phyloP scores from a whole-genome alignment of 2,797 vertebrate genomes.

The Thalassophryne amazonica region DNA sequence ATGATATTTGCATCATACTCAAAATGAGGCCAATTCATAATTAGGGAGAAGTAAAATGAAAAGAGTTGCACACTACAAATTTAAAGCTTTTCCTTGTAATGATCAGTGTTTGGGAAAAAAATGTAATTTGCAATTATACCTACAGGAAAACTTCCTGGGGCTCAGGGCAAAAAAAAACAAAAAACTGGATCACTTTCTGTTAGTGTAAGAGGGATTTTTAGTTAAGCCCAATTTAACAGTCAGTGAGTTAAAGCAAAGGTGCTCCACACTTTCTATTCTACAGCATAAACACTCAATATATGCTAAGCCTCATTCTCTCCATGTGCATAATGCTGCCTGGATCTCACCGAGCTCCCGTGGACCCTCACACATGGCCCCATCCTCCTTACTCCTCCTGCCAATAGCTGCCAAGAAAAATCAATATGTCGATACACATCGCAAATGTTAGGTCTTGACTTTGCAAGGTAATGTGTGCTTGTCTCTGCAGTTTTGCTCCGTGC shows the following conservation, averaged over 20 bases:
- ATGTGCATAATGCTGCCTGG: slow-evolving; percentile 75
- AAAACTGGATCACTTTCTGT: slow-evolving; percentile 54
- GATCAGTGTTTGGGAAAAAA: too few species aligned
- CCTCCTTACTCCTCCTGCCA: slow-evolving; percentile 69
- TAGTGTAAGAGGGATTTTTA: slow-evolving; percentile 74
- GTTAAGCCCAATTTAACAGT: slow-evolving; percentile 76
- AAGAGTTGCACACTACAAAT: too few species aligned
- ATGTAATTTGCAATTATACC: slow-evolving; percentile 3
- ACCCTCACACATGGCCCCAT: slow-evolving; percentile 60
- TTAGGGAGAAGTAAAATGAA: too few species aligned
- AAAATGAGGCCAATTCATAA: too few species aligned
- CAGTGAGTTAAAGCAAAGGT: slow-evolving; percentile 77
- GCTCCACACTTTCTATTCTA: slow-evolving; percentile 76
- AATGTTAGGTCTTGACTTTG: slow-evolving; percentile 80
- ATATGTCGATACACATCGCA: slow-evolving; percentile 78
- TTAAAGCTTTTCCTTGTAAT: too few species aligned
- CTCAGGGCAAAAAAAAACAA: background rate
- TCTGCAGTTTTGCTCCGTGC: slow-evolving; percentile 67
- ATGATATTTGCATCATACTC: too few species aligned
- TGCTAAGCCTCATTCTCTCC: slow-evolving; percentile 78
- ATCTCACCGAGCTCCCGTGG: slow-evolving; percentile 60
- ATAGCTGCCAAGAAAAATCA: slow-evolving; percentile 78
- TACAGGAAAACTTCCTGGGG: slow-evolving; percentile 23
- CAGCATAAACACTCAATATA: slow-evolving; percentile 80
- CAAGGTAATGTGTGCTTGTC: slow-evolving; percentile 75